Evolutionary conservation across 2,797 vertebrate species (phyloP).

Genomic region (Lagothrix lagotricha): DNA sequence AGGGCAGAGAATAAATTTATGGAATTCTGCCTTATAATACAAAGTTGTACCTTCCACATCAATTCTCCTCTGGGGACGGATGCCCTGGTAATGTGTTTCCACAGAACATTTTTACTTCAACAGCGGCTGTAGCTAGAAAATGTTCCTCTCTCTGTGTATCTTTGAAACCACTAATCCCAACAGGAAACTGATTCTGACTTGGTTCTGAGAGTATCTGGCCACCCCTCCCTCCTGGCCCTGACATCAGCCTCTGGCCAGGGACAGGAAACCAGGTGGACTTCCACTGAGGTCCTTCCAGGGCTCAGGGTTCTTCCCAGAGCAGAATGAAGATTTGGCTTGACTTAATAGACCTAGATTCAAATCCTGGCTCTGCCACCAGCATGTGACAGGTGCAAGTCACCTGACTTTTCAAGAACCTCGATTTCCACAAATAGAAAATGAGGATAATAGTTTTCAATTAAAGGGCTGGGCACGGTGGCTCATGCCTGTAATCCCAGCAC

Average conservation of each 20-base stretch:
- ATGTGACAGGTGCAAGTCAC: neutral
- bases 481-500: too few relatives aligned
- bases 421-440: neutral
- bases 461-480: too few relatives aligned
- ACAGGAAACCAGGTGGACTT: neutral
- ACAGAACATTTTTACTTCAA: neutral
- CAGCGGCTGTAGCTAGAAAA: neutral
- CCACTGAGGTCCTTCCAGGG: neutral
- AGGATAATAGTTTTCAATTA: neutral
- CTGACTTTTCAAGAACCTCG: neutral
- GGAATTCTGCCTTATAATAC: neutral
- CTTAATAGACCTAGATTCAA: neutral
- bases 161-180: neutral
- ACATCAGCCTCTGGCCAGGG: neutral
- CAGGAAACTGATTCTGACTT: neutral
- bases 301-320: neutral
- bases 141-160: neutral
- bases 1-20: neutral
- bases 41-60: neutral
- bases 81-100: neutral
- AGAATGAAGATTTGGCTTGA: neutral
- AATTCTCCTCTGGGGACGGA: neutral
- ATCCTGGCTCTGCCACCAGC: neutral
- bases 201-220: neutral
- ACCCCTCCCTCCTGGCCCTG: too few relatives aligned